Evolutionary conservation across 2,113 vertebrate species (phyloP).

Genomic region (Poeciliopsis occidentalis): DNA sequence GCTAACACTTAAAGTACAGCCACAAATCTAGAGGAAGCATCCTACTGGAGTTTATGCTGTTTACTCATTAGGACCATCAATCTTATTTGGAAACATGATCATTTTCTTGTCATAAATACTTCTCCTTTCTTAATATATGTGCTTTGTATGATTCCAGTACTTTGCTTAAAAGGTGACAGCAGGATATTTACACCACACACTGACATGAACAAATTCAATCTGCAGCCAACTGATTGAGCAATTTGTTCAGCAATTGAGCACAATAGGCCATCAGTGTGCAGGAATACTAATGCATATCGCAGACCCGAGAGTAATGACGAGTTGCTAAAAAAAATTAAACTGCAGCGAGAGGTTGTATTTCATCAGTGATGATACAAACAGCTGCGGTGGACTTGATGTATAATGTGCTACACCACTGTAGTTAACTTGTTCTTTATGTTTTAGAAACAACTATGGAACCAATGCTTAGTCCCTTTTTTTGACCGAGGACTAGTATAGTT

Average conservation of each 20-base stretch:
- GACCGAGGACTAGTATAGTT: neutral
- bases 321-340: constrained; percentile 5
- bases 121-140: constrained; percentile 17
- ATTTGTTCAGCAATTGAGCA: constrained; percentile 69
- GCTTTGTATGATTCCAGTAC: constrained; percentile 33
- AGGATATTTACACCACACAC: constrained; percentile 67
- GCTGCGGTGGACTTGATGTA: neutral
- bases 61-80: neutral
- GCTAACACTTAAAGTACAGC: neutral
- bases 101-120: neutral
- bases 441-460: neutral
- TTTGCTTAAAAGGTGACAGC: constrained; percentile 53
- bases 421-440: neutral
- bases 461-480: neutral
- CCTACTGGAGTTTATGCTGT: neutral
- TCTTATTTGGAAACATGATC: neutral
- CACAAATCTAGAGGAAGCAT: neutral
- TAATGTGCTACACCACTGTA: neutral
- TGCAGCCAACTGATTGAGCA: constrained; percentile 71
- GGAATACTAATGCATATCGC: constrained; percentile 60
- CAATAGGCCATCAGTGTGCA: constrained; percentile 56
- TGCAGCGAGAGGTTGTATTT: constrained; percentile 15
- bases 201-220: constrained; percentile 70
- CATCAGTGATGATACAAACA: constrained; percentile 11
- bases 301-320: constrained; percentile 14